Percentiles rank a stretch among this genome's conserved stretches.
Conservation (phyloP, 2,113 vertebrate genomes). For the Tonatia bakeri region DNA sequence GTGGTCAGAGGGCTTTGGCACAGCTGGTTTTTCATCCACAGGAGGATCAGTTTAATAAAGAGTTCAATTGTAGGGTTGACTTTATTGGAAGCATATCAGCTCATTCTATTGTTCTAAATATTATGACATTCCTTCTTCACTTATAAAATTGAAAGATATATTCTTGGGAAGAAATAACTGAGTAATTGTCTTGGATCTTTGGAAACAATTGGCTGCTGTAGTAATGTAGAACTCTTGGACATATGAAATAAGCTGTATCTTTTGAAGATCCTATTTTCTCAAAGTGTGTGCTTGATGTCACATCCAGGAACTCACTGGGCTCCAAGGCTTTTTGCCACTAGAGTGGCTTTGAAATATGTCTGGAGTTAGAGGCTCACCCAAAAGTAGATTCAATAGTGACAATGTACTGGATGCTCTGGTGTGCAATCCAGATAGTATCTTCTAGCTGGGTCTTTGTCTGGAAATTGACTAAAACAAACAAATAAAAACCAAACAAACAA, state of each 20-base stretch:
- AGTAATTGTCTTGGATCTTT: slow-evolving; percentile 54
- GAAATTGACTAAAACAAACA: not conserved
- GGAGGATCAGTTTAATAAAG: slow-evolving; percentile 18
- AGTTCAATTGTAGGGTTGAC: slow-evolving; percentile 3
- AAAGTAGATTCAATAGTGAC: not conserved
- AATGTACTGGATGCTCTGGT: not conserved
- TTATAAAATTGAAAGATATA: slow-evolving; percentile 55
- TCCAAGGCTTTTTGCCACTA: slow-evolving; percentile 7
- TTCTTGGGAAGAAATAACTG: slow-evolving; percentile 57
- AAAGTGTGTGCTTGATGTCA: slow-evolving; percentile 12
- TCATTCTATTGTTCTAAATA: slow-evolving; percentile 57
- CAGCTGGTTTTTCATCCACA: not conserved
- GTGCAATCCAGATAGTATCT: not conserved
- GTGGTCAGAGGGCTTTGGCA: not conserved
- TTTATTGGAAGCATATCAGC: slow-evolving; percentile 23
- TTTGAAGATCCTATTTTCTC: not conserved
- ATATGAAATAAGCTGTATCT: not conserved
- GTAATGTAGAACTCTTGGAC: slow-evolving; percentile 32
- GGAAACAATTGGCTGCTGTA: slow-evolving; percentile 40
- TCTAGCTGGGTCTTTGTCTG: not conserved
- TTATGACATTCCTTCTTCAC: slow-evolving; percentile 58
- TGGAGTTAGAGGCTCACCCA: not conserved
- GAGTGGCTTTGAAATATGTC: not conserved
- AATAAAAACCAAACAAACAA: not conserved
- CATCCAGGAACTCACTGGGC: not conserved